Conservation (phyloP, 1,140 invertebrate genomes). For the Zaprionus africanus region DNA sequence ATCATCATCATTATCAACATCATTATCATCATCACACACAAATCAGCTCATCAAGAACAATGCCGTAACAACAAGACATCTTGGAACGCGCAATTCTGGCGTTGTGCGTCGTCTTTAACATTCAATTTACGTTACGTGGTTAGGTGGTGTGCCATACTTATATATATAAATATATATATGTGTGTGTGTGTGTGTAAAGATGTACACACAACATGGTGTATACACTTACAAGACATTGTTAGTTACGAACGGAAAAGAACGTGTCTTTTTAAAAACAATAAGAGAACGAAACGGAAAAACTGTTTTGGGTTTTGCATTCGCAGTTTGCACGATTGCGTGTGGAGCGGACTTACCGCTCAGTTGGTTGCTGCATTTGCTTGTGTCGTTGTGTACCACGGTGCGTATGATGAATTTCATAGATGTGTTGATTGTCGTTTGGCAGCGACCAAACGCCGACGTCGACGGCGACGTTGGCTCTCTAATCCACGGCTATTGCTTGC, state of each 20-base stretch:
- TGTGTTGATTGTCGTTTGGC: slow-evolving; percentile 66
- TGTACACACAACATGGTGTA: background rate
- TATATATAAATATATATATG: background rate
- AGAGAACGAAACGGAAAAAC: slow-evolving; percentile 33
- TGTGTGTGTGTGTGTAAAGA: background rate
- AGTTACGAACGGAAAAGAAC: slow-evolving; percentile 42
- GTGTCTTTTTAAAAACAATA: slow-evolving; percentile 19
- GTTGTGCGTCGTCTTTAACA: background rate
- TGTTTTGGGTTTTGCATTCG: slow-evolving; percentile 11
- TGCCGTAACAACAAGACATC: slow-evolving; percentile 46
- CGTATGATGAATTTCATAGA: slow-evolving; percentile 70
- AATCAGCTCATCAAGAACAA: slow-evolving; percentile 30
- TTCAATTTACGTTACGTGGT: background rate
- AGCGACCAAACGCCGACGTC: background rate
- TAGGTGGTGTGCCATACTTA: slow-evolving; percentile 18
- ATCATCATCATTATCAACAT: background rate
- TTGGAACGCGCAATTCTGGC: slow-evolving; percentile 43
- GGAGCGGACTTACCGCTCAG: slow-evolving; percentile 60
- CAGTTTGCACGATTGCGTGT: background rate
- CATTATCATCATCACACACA: slow-evolving; percentile 16
- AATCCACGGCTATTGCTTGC: slow-evolving; percentile 68
- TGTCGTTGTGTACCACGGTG: slow-evolving; percentile 63
- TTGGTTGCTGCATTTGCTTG: slow-evolving; percentile 68
- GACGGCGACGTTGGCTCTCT: slow-evolving; percentile 44
- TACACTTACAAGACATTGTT: slow-evolving; percentile 26